Percentiles rank a stretch among this genome's conserved stretches.
phyloP scores from a whole-genome alignment of 2,888 invertebrate genomes.

The Drosophila prolongata region DNA sequence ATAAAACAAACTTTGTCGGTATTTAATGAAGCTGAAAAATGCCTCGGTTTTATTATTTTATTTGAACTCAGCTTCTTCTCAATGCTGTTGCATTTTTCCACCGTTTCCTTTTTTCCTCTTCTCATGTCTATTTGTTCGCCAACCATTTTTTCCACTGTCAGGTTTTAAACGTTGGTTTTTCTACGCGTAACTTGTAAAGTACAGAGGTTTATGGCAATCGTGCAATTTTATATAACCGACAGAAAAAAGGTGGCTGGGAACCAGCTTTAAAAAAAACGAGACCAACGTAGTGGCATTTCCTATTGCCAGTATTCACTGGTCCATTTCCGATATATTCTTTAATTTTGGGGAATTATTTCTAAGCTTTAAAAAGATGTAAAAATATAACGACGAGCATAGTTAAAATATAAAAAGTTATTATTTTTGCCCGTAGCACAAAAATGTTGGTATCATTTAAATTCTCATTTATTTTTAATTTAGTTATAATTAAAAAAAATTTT shows the following conservation, averaged over 20 bases:
- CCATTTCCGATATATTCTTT: neutral
- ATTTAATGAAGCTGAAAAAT: slow-evolving; percentile 78
- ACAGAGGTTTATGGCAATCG: neutral
- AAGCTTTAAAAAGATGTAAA: neutral
- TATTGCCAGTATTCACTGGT: neutral
- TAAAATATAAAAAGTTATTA: too few species aligned
- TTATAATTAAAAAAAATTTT: too few species aligned
- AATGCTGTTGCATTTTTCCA: slow-evolving; percentile 12
- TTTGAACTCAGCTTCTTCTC: slow-evolving; percentile 50
- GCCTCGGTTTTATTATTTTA: slow-evolving; percentile 69
- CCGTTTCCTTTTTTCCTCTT: neutral
- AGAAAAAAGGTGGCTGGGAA: neutral
- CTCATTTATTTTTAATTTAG: too few species aligned
- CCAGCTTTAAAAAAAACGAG: neutral
- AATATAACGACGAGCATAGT: too few species aligned
- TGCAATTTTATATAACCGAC: slow-evolving; percentile 2
- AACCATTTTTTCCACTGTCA: slow-evolving; percentile 15
- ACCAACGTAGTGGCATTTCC: neutral
- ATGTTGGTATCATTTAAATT: too few species aligned
- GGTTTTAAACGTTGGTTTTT: slow-evolving; percentile 56
- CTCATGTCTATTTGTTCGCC: slow-evolving; percentile 10
- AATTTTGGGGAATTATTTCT: too few species aligned
- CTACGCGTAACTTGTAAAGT: slow-evolving; percentile 4
- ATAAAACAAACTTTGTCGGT: slow-evolving; percentile 77
- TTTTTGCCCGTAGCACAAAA: too few species aligned